phyloP scores from a whole-genome alignment of 2,113 vertebrate species.

The Tachysurus vachellii region DNA sequence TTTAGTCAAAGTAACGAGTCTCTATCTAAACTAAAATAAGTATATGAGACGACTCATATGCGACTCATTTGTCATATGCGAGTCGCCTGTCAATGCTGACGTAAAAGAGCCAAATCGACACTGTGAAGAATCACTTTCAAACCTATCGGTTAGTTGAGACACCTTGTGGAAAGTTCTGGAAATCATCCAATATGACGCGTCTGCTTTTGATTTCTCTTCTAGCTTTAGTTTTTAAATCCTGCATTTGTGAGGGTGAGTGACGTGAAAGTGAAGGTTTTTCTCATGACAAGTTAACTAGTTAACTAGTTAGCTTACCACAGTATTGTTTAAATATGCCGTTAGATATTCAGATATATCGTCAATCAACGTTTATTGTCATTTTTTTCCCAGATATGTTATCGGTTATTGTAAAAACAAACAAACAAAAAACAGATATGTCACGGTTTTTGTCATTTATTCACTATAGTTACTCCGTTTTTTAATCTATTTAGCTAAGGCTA shows the following conservation, averaged over 20 bases:
- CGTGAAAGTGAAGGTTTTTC: not conserved
- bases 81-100: not conserved
- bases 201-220: not conserved
- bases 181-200: not conserved
- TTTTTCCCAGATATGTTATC: no score
- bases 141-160: not conserved
- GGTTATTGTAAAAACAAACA: no score
- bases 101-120: not conserved
- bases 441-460: not conserved
- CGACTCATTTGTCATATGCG: not conserved
- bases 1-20: not conserved
- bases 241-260: not conserved
- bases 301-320: not conserved
- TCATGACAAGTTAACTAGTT: no score
- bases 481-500: not conserved
- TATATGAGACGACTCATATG: no score
- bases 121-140: not conserved
- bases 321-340: not conserved
- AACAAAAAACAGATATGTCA: no score
- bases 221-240: not conserved
- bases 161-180: not conserved
- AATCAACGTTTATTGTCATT: no score
- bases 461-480: no score
- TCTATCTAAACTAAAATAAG: not conserved
- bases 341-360: not conserved